Evolutionary conservation across 2,113 vertebrate species (phyloP).

Genomic region (Otocyon megalotis): DNA sequence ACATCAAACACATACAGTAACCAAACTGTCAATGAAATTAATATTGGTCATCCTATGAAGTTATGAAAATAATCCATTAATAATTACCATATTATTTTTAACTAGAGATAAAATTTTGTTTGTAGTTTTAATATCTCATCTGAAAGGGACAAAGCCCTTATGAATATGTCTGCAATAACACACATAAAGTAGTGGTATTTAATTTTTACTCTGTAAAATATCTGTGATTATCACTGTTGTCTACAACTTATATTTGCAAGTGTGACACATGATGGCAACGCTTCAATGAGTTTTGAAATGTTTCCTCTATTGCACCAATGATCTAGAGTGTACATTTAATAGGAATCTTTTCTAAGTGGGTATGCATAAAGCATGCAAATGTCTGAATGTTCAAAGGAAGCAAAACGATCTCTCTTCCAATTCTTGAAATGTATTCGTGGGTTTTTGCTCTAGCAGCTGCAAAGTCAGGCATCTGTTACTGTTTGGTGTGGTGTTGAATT

Average conservation of each 20-base stretch:
- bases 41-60: neutral
- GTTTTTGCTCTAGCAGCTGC: conserved; percentile 68
- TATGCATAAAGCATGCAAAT: conserved; percentile 66
- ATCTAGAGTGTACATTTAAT: neutral
- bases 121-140: neutral
- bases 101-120: neutral
- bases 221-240: neutral
- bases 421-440: conserved; percentile 60
- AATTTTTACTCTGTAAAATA: conserved; percentile 31
- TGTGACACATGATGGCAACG: neutral
- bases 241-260: conserved; percentile 54
- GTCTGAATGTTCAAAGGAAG: conserved; percentile 69
- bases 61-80: neutral
- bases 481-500: conserved; percentile 76
- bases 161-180: neutral
- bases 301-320: conserved; percentile 13
- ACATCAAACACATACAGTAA: neutral
- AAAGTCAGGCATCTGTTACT: conserved; percentile 76
- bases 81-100: neutral
- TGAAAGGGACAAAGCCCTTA: neutral
- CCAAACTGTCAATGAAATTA: neutral
- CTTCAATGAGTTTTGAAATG: conserved; percentile 46
- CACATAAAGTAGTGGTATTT: neutral
- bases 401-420: conserved; percentile 55
- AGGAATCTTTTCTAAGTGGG: neutral